Base-by-base conservation (phyloP, 92 coral and sea anemone genomes). In the Meandrina meandrites region DNA sequence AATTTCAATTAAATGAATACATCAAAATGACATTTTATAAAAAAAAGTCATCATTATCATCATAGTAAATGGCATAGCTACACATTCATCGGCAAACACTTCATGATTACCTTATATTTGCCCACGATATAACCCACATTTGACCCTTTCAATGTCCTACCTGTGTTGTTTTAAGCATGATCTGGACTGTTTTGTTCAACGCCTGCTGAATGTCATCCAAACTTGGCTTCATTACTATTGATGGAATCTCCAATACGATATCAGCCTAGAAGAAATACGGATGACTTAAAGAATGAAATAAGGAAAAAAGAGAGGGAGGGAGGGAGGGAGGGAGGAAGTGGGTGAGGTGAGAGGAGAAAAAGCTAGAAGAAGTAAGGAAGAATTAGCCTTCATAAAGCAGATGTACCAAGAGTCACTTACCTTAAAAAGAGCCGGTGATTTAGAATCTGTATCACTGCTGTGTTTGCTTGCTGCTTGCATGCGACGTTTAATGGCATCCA, bases 161-260 rank as follows among this genome's bases (percentile, higher is more conserved):
- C 98, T 96, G 99, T 36, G 98, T 95, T 35, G 96, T 97, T 78
- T 97, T 95, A 12, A 97, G 93, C 97, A 97, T 97, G 34, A 93
- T 97, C 88, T 97, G 99, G 13, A 97, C 98, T 1, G 98, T 89
- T 89, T 90, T 97, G 89, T 97, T 97, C 54, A 97, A 90, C 3
- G 93, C 93, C 83, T 97, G 99, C 80, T 97, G 99, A 22, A 97
- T 95, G 90, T 97, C 99, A 84, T 97, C 99, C 68, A 97, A 89
- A 76, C 99, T 97, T 17, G 99, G 99, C 71, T 93, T 97, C 97
- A 97, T 94, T 72, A 94, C 94, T 21, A 97, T 91, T 34, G 97
- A 85, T 12, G 99, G 99, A 74, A 97, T 97, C 88, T 96, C 99
- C 58, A 97, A 88, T 36, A 97, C 98, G n/a, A 97, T 92, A 64